phyloP scores from a whole-genome alignment of 2,888 invertebrate genomes.

The Periphyllus acericola region DNA sequence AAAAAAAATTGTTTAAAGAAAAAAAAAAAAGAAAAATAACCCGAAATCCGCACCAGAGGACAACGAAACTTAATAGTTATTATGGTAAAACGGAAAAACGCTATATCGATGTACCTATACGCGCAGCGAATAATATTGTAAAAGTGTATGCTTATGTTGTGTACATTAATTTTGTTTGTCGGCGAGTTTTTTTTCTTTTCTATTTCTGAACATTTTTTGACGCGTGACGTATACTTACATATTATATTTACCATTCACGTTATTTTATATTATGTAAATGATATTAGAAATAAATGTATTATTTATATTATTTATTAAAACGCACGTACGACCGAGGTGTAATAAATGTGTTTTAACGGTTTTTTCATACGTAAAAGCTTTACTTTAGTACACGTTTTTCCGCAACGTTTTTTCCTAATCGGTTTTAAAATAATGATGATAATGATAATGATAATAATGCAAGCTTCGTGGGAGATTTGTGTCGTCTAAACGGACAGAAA shows the following conservation, averaged over 20 bases:
- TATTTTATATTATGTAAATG: neutral
- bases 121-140: neutral
- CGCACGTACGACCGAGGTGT: neutral
- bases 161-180: neutral
- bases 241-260: too few relatives aligned
- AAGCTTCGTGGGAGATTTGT: neutral
- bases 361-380: neutral
- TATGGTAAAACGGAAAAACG: neutral
- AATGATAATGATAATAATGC: conserved; percentile 11
- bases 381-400: neutral
- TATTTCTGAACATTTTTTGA: neutral
- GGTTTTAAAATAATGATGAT: neutral
- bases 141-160: neutral
- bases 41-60: neutral
- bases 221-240: too few relatives aligned
- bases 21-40: neutral
- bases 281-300: neutral
- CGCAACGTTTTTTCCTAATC: neutral
- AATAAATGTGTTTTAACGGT: neutral
- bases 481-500: neutral
- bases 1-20: neutral
- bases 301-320: neutral
- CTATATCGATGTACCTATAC: neutral
- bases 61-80: neutral
- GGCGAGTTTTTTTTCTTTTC: neutral